Conservation (phyloP, 2,113 vertebrate species). For the Oncorhynchus gorbuscha region DNA sequence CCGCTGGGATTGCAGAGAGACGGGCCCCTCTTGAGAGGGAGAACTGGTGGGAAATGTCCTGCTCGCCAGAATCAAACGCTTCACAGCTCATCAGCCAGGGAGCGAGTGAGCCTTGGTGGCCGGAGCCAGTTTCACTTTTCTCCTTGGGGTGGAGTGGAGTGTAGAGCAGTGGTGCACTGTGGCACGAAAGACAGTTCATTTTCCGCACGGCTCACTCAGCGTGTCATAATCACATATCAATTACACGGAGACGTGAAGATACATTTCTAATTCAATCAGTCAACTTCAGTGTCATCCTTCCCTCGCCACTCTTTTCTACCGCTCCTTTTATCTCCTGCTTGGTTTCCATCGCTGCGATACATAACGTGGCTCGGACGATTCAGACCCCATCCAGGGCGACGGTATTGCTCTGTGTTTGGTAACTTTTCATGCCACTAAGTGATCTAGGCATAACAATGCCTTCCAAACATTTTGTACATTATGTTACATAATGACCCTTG, state of each 20-base stretch:
- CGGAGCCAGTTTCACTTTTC: too few species aligned
- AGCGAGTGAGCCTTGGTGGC: neutral
- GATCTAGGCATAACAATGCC: neutral
- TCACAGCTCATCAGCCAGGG: neutral
- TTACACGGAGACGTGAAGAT: constrained; percentile 65
- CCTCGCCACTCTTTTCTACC: constrained; percentile 23
- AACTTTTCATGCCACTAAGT: neutral
- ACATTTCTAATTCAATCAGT: constrained; percentile 68
- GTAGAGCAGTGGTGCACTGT: neutral
- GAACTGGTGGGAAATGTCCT: neutral
- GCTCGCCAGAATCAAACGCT: neutral
- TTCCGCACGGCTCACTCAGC: neutral
- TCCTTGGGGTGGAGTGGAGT: neutral
- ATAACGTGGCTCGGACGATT: constrained; percentile 11
- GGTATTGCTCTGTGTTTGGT: constrained; percentile 8
- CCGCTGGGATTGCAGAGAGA: neutral
- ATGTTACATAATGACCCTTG: neutral
- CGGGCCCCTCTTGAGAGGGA: neutral
- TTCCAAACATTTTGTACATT: neutral
- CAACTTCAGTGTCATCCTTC: constrained; percentile 52
- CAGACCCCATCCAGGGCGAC: neutral
- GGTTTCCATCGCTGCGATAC: constrained; percentile 29
- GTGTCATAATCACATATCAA: constrained; percentile 58
- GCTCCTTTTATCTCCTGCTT: constrained; percentile 20
- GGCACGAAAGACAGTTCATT: neutral